Conservation (phyloP, 1,140 invertebrate species). For the Trigoniulus corallinus region DNA sequence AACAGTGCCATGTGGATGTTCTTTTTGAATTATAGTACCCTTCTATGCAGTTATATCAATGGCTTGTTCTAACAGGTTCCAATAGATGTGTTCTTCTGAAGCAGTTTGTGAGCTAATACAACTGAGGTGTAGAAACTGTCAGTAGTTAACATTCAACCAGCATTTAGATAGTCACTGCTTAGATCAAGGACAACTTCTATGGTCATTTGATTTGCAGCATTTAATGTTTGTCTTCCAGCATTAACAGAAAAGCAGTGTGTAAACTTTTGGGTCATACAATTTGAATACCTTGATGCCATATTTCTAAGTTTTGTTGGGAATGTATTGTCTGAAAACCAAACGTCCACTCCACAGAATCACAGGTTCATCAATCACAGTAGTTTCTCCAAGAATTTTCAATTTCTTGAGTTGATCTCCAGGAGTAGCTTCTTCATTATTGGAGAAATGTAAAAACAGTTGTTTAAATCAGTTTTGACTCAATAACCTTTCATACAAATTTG, state of each 20-base stretch:
- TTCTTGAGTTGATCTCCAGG: slow-evolving; percentile 16
- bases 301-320: no score
- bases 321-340: slow-evolving; percentile 24
- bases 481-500: slow-evolving; percentile 12
- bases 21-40: neutral
- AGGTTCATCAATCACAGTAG: slow-evolving; percentile 23
- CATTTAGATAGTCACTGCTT: slow-evolving; percentile 14
- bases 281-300: slow-evolving; percentile 26
- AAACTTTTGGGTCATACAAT: slow-evolving; percentile 20
- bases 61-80: slow-evolving; percentile 24
- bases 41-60: slow-evolving; percentile 1
- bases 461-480: slow-evolving; percentile 24
- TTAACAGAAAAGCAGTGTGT: slow-evolving; percentile 21
- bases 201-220: neutral
- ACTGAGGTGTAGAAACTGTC: slow-evolving; percentile 27
- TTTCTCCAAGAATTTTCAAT: slow-evolving; percentile 17
- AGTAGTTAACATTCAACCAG: slow-evolving; percentile 16
- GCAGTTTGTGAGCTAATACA: slow-evolving; percentile 18
- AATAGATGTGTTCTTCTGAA: slow-evolving; percentile 26
- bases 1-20: slow-evolving; percentile 16
- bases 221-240: slow-evolving; percentile 11
- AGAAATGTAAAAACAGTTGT: slow-evolving; percentile 23
- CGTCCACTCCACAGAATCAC: slow-evolving; percentile 25
- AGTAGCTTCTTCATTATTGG: slow-evolving; percentile 14
- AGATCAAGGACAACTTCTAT: slow-evolving; percentile 15